These are phyloP conservation scores for Aleadryas rufinucha DNA, from an alignment of 2,113 vertebrate species.

Conservation along the genomic window DNA sequence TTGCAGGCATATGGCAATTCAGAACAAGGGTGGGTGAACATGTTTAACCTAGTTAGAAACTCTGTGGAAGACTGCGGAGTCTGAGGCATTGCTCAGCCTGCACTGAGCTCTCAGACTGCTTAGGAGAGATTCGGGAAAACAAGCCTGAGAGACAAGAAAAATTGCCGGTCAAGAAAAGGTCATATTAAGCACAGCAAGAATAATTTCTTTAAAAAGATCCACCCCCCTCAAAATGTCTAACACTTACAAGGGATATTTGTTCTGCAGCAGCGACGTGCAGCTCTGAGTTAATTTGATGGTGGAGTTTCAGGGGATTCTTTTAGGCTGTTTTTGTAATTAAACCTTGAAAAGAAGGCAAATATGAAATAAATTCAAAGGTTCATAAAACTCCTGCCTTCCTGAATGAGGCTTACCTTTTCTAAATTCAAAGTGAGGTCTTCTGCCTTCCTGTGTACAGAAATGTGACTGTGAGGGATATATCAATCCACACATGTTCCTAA, in stretches of 20 bases:
- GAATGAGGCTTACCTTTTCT: not conserved
- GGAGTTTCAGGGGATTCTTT: not conserved
- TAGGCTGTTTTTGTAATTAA: not conserved
- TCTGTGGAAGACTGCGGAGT: not conserved
- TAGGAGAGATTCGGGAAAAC: not conserved
- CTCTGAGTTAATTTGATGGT: not conserved
- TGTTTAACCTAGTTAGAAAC: slow-evolving; percentile 34
- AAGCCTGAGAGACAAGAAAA: not conserved
- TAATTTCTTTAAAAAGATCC: not conserved
- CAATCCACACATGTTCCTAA: not conserved
- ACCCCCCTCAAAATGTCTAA: not conserved
- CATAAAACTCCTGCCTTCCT: not conserved
- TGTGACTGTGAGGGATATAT: not conserved
- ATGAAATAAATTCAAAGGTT: not conserved
- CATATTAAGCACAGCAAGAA: not conserved
- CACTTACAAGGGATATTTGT: not conserved
- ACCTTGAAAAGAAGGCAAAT: not conserved
- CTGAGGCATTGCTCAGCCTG: not conserved
- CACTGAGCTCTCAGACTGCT: not conserved
- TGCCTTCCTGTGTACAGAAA: not conserved
- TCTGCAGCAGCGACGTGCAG: not conserved
- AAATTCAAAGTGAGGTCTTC: not conserved
- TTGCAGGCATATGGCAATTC: slow-evolving; percentile 28
- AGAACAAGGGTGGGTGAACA: slow-evolving; percentile 28
- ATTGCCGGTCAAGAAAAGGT: not conserved